phyloP scores from a whole-genome alignment of 2,113 vertebrate genomes.

The Poeciliopsis retropinna region DNA sequence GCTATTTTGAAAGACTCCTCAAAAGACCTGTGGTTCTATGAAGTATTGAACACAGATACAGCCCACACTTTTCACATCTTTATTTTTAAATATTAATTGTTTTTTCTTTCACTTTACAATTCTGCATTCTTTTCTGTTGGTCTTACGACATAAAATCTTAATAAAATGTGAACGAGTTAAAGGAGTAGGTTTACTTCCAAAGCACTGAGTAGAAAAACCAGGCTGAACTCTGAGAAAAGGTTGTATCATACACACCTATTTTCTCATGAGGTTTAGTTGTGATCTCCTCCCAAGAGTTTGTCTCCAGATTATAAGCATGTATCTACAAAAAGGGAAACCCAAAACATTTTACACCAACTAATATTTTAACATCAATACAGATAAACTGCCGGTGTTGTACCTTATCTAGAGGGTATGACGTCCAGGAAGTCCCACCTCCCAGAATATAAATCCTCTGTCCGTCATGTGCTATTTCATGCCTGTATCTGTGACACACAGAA shows the following conservation, averaged over 20 bases:
- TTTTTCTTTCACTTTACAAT: no score
- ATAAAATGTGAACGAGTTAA: no score
- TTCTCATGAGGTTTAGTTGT: constrained; percentile 94
- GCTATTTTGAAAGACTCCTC: no score
- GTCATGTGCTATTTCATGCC: constrained; percentile 97
- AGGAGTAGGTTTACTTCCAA: background rate
- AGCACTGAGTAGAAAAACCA: background rate
- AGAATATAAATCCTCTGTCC: constrained; percentile 95
- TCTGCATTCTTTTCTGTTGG: no score
- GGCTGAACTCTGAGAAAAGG: background rate
- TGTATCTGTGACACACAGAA: constrained; percentile 82
- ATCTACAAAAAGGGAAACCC: constrained; percentile 78
- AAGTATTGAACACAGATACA: no score
- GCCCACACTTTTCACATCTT: no score
- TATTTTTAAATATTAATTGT: no score
- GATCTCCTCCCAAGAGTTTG: constrained; percentile 98
- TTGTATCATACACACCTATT: constrained; percentile 82
- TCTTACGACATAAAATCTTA: no score
- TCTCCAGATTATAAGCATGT: constrained; percentile 97
- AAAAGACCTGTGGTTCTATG: no score
- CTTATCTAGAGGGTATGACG: constrained; percentile 97
- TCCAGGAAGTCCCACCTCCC: constrained; percentile 98
- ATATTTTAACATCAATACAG: background rate
- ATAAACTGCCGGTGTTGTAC: constrained; percentile 66
- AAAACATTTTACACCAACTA: background rate